Base-by-base conservation (phyloP, 2,888 invertebrate species). In the Cyaniris semiargus region DNA sequence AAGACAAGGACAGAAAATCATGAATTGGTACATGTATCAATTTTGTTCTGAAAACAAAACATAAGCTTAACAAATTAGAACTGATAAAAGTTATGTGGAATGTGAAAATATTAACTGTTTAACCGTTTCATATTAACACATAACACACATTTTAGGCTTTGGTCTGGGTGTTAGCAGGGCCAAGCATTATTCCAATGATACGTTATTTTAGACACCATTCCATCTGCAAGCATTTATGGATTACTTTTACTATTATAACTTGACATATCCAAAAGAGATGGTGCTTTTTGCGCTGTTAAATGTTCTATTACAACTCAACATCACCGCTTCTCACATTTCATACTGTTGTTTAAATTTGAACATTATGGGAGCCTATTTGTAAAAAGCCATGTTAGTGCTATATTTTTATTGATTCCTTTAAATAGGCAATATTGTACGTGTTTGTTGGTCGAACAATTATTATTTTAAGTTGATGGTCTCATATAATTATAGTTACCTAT, bases 401-500 rank as follows among this genome's bases (percentile, higher is more conserved):
- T 76, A 76, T 71, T 76, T 76, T 76, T 23, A 56, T 76, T 58
- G 23, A 58, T 76, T 76, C n/a, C 70, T 53, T 76, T 21, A 76
- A 76, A 78, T 60, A 34, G 60, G 60, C 23, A 31, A 34, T 56
- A 34, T 71, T 72, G 78, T 79, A 78, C 72, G 77, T 77, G 76
- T 81, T 79, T 79, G 76, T 80, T 74, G 21, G 77, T 79, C 76
- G 77, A 79, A 72, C 58, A 56, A 72, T 72, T 56, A 53, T 70
- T 71, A 48, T 38, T 79, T 78, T 80, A 81, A 83, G 81, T 83
- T 82, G 81, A 82, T 86, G 85, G 87, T 88, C 85, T 86, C 85
- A 83, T 80, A 79, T 48, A 74, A 74, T 74, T 74, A 82, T 85
- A 86, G 91, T 92, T 92, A 92, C 92, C 92, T 83, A 85, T 86